phyloP scores from a whole-genome alignment of 2,113 vertebrate genomes.

The Lethenteron reissneri region DNA sequence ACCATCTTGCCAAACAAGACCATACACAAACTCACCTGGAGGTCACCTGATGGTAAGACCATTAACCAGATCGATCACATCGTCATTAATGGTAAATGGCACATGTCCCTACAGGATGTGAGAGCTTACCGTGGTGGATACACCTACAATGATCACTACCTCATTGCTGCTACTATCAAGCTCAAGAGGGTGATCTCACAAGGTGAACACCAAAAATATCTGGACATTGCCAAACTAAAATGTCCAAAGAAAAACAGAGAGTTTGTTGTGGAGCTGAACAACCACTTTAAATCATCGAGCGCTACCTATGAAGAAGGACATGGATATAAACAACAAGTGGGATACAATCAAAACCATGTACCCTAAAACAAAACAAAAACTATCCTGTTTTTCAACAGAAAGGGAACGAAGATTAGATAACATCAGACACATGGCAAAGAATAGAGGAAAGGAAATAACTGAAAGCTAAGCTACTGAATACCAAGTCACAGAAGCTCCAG shows the following conservation, averaged over 20 bases:
- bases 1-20: neutral
- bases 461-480: neutral
- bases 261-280: neutral
- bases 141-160: neutral
- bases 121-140: neutral
- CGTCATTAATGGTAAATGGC: neutral
- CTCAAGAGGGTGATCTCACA: neutral
- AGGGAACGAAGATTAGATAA: neutral
- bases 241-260: neutral
- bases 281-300: neutral
- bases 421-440: neutral
- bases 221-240: neutral
- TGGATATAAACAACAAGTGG: neutral
- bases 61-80: conserved; percentile 2
- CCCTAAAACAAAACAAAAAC: neutral
- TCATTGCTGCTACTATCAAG: neutral
- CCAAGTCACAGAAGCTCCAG: neutral
- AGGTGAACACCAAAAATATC: neutral
- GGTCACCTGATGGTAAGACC: neutral
- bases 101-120: neutral
- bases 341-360: neutral
- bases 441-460: neutral
- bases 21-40: neutral
- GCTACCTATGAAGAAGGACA: neutral
- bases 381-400: neutral